Evolutionary conservation across 2,888 invertebrate genomes (phyloP).

Genomic region (Acanthopleura granulata): DNA sequence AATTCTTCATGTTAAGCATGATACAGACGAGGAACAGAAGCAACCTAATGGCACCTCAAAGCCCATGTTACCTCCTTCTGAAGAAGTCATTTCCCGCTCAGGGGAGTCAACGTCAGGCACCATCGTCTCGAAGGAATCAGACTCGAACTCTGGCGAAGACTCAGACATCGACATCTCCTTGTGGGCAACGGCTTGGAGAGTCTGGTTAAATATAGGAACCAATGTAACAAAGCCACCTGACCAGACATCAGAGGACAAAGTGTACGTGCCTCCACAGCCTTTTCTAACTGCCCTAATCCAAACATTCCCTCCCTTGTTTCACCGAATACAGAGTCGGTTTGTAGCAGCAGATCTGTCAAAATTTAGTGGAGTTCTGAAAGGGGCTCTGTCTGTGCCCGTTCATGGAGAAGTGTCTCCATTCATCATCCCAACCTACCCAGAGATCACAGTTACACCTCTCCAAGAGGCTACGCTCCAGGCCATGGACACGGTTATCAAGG

Average conservation of each 20-base stretch:
- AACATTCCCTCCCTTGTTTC: constrained; percentile 95
- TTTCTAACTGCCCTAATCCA: constrained; percentile 95
- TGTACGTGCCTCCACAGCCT: constrained; percentile 91
- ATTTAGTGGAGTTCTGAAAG: constrained; percentile 81
- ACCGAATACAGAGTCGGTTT: constrained; percentile 83
- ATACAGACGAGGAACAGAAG: constrained; percentile 33
- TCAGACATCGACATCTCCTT: constrained; percentile 58
- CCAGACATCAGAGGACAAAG: constrained; percentile 47
- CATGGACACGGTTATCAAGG: constrained; percentile 89
- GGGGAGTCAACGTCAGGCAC: constrained; percentile 34
- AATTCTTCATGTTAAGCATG: constrained; percentile 75
- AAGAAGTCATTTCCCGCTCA: constrained; percentile 52
- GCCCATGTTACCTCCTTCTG: constrained; percentile 41
- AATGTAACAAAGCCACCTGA: constrained; percentile 78
- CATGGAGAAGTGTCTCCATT: constrained; percentile 86
- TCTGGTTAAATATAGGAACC: constrained; percentile 88
- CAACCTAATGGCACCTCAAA: constrained; percentile 21
- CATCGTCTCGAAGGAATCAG: constrained; percentile 25
- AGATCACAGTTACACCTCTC: constrained; percentile 79
- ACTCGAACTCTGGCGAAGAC: constrained; percentile 26
- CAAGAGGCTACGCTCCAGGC: constrained; percentile 89
- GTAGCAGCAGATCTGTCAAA: constrained; percentile 79
- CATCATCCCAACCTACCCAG: constrained; percentile 83
- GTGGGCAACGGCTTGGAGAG: constrained; percentile 68
- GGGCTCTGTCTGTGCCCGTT: constrained; percentile 84